Conservation (phyloP, 2,888 invertebrate species). For the Ypsolopha scabrella region DNA sequence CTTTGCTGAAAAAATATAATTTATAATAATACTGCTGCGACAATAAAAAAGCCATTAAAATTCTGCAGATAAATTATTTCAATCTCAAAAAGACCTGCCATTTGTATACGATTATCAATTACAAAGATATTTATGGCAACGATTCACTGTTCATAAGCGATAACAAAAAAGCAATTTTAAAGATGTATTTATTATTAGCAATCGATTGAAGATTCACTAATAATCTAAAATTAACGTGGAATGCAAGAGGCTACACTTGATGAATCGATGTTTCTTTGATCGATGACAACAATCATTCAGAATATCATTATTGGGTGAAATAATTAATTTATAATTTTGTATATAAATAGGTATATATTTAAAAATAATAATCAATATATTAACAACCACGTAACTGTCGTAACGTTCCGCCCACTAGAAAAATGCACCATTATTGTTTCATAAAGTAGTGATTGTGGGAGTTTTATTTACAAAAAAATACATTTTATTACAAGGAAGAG, state of each 20-base stretch:
- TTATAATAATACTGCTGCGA: slow-evolving; percentile 1
- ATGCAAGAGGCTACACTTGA: slow-evolving; percentile 54
- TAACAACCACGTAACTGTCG: slow-evolving; percentile 28
- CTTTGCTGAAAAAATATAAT: background rate
- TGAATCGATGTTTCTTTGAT: slow-evolving; percentile 11
- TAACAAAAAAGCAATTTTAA: background rate
- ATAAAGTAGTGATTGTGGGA: background rate
- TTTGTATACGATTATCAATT: background rate
- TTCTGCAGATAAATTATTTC: background rate
- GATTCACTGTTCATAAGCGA: background rate
- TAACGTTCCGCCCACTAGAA: background rate
- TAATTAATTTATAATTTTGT: slow-evolving; percentile 33
- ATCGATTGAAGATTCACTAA: background rate
- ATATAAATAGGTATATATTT: slow-evolving; percentile 39
- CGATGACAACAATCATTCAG: slow-evolving; percentile 29
- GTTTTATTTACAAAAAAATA: slow-evolving; percentile 3
- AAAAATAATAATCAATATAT: slow-evolving; percentile 7
- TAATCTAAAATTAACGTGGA: slow-evolving; percentile 38
- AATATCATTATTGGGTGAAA: slow-evolving; percentile 29
- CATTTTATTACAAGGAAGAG: slow-evolving; percentile 18
- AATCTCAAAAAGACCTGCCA: background rate
- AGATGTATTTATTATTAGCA: background rate
- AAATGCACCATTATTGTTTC: background rate
- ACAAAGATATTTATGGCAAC: background rate
- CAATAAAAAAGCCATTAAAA: background rate